These are phyloP conservation scores for Pristionchus japonicus DNA, from an alignment of 2,888 invertebrate genomes.

Conservation along the genomic window DNA sequence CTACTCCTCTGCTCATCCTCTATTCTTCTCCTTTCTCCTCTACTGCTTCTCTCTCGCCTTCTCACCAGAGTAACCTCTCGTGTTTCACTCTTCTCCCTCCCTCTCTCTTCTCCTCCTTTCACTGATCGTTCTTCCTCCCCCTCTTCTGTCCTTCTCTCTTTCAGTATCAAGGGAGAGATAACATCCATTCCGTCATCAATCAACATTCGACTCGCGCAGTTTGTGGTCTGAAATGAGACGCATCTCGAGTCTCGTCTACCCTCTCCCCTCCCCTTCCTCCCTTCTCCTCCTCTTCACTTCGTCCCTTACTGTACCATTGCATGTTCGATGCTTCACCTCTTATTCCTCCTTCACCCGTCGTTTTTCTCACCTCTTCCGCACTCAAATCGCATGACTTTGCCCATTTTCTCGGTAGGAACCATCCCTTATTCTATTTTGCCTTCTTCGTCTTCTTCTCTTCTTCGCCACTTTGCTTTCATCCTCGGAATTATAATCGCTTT, in stretches of 20 bases:
- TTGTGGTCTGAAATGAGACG: slow-evolving; percentile 23
- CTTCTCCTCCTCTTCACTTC: not conserved
- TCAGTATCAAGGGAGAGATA: slow-evolving; percentile 46
- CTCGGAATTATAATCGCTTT: slow-evolving; percentile 23
- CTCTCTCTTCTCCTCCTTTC: slow-evolving; percentile 19
- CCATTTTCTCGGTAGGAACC: not conserved
- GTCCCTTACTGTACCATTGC: slow-evolving; percentile 21
- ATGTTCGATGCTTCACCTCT: slow-evolving; percentile 9
- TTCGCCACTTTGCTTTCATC: not conserved
- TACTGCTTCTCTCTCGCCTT: not conserved
- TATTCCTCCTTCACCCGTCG: not conserved
- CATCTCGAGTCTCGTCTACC: slow-evolving; percentile 5
- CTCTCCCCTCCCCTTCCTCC: not conserved
- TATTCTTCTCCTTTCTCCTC: not conserved
- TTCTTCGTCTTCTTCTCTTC: not conserved
- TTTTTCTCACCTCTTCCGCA: not conserved
- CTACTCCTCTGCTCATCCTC: not conserved
- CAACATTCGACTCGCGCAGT: slow-evolving; percentile 36
- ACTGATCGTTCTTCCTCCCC: slow-evolving; percentile 5
- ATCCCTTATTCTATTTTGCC: not conserved
- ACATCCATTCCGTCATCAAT: slow-evolving; percentile 40
- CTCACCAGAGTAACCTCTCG: slow-evolving; percentile 29
- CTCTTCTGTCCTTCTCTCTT: slow-evolving; percentile 33
- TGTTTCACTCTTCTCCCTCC: slow-evolving; percentile 31
- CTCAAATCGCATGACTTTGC: not conserved